These are phyloP conservation scores for Chrysotoxum bicinctum DNA, from an alignment of 2,888 invertebrate genomes.

Conservation along the genomic window DNA sequence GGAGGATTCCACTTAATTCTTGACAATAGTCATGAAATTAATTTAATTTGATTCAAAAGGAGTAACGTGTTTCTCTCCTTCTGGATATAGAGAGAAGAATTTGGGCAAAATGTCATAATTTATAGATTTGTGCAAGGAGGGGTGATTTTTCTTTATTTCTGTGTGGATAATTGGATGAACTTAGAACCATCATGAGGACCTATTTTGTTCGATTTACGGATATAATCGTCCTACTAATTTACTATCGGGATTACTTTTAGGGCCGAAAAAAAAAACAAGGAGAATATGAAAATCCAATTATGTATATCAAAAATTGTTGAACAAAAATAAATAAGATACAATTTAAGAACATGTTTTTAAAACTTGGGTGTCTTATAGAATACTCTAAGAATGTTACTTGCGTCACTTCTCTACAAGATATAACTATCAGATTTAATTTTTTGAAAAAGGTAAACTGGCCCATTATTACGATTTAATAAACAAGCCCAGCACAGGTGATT, in stretches of 20 bases:
- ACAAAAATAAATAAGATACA: too few relatives aligned
- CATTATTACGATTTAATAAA: too few relatives aligned
- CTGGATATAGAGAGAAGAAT: neutral
- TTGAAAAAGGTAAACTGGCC: too few relatives aligned
- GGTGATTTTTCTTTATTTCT: conserved; percentile 16
- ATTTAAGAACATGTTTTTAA: too few relatives aligned
- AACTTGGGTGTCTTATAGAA: too few relatives aligned
- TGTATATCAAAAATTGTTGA: neutral
- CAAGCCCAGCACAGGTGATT: too few relatives aligned
- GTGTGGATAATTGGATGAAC: conserved; percentile 12
- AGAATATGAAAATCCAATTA: neutral
- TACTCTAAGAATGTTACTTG: too few relatives aligned
- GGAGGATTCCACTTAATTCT: conserved; percentile 24
- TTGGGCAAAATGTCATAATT: conserved; percentile 26
- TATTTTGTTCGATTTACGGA: conserved; percentile 17
- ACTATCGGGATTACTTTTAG: neutral
- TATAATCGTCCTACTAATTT: neutral
- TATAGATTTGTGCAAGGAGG: conserved; percentile 26
- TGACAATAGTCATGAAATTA: conserved; percentile 45
- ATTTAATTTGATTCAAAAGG: conserved; percentile 43
- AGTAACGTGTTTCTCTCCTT: neutral
- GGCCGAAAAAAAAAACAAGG: neutral
- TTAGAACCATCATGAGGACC: neutral
- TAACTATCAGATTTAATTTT: too few relatives aligned
- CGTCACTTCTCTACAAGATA: too few relatives aligned